Conservation (phyloP, 2,888 invertebrate genomes). For the Cheilosia soror region DNA sequence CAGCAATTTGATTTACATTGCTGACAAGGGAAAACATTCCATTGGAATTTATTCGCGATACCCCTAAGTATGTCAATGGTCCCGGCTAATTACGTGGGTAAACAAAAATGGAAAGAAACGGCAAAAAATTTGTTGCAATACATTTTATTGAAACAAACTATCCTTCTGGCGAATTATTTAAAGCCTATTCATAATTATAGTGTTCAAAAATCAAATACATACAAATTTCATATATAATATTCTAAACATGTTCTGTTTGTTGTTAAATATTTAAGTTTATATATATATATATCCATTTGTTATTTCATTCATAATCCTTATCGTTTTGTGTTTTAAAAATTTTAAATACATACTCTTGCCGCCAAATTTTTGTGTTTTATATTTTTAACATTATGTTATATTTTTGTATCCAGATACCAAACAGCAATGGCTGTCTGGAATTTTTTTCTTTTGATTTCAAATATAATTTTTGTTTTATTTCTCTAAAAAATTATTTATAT, state of each 20-base stretch:
- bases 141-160: constrained; percentile 62
- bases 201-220: constrained; percentile 42
- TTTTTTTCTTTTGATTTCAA: background rate
- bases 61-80: too few relatives aligned
- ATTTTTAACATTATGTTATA: constrained; percentile 20
- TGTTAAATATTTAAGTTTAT: constrained; percentile 35
- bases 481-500: constrained; percentile 30
- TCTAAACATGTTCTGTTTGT: constrained; percentile 40
- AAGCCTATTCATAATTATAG: constrained; percentile 43
- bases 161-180: constrained; percentile 41
- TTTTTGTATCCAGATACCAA: constrained; percentile 1
- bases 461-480: constrained; percentile 31
- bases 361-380: background rate
- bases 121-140: constrained; percentile 36
- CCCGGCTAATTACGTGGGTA: too few relatives aligned
- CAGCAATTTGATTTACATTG: too few relatives aligned
- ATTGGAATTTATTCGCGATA: too few relatives aligned
- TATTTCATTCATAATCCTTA: constrained; percentile 1
- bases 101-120: background rate
- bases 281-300: constrained; percentile 35
- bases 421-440: background rate
- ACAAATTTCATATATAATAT: constrained; percentile 61
- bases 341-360: constrained; percentile 34
- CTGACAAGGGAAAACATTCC: too few relatives aligned
- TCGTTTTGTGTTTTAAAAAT: constrained; percentile 1